Evolutionary conservation across 2,888 invertebrate species (phyloP).

Genomic region (Phengaris alcon): DNA sequence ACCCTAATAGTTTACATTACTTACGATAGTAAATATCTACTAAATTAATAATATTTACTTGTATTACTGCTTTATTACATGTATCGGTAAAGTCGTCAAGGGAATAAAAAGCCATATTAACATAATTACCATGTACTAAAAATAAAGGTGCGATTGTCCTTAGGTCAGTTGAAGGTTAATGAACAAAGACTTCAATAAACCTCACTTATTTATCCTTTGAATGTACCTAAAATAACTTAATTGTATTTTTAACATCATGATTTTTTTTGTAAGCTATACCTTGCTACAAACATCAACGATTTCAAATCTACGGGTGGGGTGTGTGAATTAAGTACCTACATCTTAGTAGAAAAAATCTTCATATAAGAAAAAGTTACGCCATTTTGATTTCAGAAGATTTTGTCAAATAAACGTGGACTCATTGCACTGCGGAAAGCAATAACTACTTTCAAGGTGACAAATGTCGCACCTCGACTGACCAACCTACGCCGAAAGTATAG

Average conservation of each 20-base stretch:
- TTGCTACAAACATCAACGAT: too few relatives aligned
- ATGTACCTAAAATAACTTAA: not conserved
- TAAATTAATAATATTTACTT: not conserved
- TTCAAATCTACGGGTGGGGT: too few relatives aligned
- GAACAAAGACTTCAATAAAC: not conserved
- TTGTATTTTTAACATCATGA: not conserved
- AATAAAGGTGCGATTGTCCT: conserved; percentile 1
- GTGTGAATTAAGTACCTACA: too few relatives aligned
- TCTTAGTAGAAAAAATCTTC: too few relatives aligned
- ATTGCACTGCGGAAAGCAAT: too few relatives aligned
- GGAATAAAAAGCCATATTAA: conserved; percentile 1
- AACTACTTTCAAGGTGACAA: too few relatives aligned
- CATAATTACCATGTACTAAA: not conserved
- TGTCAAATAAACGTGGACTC: too few relatives aligned
- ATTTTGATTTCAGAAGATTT: too few relatives aligned
- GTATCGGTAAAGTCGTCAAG: conserved; percentile 2
- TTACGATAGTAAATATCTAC: not conserved
- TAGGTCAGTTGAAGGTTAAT: not conserved
- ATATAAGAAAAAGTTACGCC: too few relatives aligned
- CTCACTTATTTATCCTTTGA: not conserved
- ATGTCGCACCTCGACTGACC: too few relatives aligned
- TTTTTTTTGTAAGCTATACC: not conserved
- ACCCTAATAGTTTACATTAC: too few relatives aligned
- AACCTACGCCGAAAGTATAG: too few relatives aligned
- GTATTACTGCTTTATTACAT: not conserved